phyloP scores from a whole-genome alignment of 2,888 invertebrate genomes.

The Mactromeris polynyma region DNA sequence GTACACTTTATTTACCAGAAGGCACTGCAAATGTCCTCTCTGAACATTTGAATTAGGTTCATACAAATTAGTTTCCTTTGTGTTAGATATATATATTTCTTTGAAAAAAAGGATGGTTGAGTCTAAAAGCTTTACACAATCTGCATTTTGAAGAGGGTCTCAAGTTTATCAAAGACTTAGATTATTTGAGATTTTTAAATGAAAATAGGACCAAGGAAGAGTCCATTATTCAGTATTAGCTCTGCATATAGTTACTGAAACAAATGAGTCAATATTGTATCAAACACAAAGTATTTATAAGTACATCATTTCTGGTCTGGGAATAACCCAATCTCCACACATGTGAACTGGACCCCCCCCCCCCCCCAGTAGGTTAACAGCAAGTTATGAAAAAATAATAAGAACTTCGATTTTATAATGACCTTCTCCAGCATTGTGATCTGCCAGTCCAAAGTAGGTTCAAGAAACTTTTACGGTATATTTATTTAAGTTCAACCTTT shows the following conservation, averaged over 20 bases:
- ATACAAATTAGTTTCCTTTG: too few species aligned
- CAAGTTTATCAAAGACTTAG: background rate
- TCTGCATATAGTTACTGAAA: too few species aligned
- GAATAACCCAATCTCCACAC: too few species aligned
- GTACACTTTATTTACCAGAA: too few species aligned
- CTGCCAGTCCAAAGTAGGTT: background rate
- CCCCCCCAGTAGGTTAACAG: background rate
- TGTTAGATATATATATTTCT: too few species aligned
- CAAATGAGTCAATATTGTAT: background rate
- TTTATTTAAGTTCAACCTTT: background rate
- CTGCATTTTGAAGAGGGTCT: background rate
- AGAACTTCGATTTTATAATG: background rate
- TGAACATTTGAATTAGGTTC: too few species aligned
- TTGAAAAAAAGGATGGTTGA: background rate
- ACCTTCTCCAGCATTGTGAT: background rate
- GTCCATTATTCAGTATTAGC: background rate
- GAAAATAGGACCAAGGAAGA: background rate
- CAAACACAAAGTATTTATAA: background rate
- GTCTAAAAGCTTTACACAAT: background rate
- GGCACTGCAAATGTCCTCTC: too few species aligned
- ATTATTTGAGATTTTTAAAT: background rate
- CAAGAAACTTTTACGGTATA: background rate
- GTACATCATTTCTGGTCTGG: background rate
- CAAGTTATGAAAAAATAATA: background rate
- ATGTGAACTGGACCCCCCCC: too few species aligned